Evolutionary conservation across 2,888 invertebrate species (phyloP).

Genomic region (Athalia circularis): DNA sequence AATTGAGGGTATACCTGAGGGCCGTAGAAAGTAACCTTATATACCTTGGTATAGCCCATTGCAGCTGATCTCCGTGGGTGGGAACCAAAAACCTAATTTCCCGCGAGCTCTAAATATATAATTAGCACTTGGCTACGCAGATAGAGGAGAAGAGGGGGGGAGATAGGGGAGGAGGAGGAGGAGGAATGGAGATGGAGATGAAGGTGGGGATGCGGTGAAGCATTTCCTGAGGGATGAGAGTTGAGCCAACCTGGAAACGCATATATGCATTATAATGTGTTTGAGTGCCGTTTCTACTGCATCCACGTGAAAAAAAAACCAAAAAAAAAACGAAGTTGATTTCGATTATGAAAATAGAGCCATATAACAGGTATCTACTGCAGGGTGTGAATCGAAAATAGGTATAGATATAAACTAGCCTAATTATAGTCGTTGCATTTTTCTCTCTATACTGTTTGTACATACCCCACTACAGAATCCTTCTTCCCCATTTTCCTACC

Average conservation of each 20-base stretch:
- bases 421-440: too few relatives aligned
- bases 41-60: not conserved
- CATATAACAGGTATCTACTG: too few relatives aligned
- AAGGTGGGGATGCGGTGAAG: constrained; percentile 21
- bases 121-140: constrained; percentile 53
- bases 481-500: too few relatives aligned
- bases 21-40: not conserved
- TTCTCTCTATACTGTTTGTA: too few relatives aligned
- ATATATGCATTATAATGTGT: constrained; percentile 4
- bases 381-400: too few relatives aligned
- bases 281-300: not conserved
- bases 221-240: constrained; percentile 43
- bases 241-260: constrained; percentile 37
- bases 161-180: too few relatives aligned
- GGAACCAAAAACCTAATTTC: constrained; percentile 51
- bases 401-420: too few relatives aligned
- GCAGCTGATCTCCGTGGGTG: constrained; percentile 23
- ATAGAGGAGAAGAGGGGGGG: not conserved
- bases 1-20: too few relatives aligned
- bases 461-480: too few relatives aligned
- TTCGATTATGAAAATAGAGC: too few relatives aligned
- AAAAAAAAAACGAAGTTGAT: not conserved
- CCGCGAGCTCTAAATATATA: constrained; percentile 53
- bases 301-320: too few relatives aligned
- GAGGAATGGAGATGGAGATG: not conserved